phyloP scores from a whole-genome alignment of 2,888 invertebrate species.

The Eupelmus urozonus region DNA sequence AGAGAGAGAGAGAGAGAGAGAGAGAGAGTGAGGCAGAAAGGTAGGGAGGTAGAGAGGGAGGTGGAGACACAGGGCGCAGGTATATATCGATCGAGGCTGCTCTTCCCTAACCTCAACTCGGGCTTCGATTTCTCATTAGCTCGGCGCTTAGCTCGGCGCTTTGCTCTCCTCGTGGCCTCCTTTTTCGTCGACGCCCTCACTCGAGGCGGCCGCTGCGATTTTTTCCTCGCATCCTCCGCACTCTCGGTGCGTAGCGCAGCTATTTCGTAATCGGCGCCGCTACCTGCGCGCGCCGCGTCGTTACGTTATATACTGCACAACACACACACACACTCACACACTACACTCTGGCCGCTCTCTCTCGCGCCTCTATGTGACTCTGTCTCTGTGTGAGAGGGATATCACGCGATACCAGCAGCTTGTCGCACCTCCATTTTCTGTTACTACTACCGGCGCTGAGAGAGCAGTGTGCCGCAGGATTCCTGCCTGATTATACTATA shows the following conservation, averaged over 20 bases:
- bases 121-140: slow-evolving; percentile 32
- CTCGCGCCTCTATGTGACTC: background rate
- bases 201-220: background rate
- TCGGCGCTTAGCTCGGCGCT: slow-evolving; percentile 5
- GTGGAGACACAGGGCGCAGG: too few relatives aligned
- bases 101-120: slow-evolving; percentile 38
- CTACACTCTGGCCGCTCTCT: background rate
- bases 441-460: background rate
- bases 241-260: background rate
- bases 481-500: background rate
- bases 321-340: slow-evolving; percentile 44
- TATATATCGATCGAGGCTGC: background rate
- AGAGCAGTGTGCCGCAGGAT: background rate
- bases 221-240: background rate
- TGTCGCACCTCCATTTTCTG: slow-evolving; percentile 53
- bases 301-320: background rate
- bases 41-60: too few relatives aligned
- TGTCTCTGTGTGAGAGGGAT: slow-evolving; percentile 7
- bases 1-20: too few relatives aligned
- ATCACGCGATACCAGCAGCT: slow-evolving; percentile 40
- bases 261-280: slow-evolving; percentile 7
- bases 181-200: background rate
- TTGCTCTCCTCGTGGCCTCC: too few relatives aligned
- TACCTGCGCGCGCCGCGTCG: too few relatives aligned
- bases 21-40: too few relatives aligned